phyloP scores from a whole-genome alignment of 2,888 invertebrate genomes.

The Chymomyza caudatula region DNA sequence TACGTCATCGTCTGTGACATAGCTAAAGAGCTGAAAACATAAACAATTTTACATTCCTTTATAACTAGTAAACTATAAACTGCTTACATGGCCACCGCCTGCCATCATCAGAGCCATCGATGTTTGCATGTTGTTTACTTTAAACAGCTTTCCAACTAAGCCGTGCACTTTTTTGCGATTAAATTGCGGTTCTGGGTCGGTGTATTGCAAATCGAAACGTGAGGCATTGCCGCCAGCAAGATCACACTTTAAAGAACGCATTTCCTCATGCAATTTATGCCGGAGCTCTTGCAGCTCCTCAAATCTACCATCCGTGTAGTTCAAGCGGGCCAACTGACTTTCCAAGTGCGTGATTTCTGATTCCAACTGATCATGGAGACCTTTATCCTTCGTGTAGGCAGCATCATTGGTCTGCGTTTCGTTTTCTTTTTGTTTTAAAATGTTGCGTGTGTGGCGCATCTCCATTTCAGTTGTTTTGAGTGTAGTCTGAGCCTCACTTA shows the following conservation, averaged over 20 bases:
- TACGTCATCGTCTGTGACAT: constrained; percentile 91
- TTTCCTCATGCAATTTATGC: constrained; percentile 80
- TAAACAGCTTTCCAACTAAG: constrained; percentile 88
- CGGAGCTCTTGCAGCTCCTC: constrained; percentile 80
- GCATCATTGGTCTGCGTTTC: constrained; percentile 84
- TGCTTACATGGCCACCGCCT: constrained; percentile 88
- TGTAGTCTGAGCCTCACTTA: constrained; percentile 87
- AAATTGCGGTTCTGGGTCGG: constrained; percentile 87
- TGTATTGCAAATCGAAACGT: constrained; percentile 83
- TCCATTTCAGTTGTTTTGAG: constrained; percentile 88
- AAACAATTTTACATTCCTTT: not conserved
- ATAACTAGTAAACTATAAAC: not conserved
- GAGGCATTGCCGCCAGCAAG: constrained; percentile 71
- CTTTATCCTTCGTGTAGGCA: constrained; percentile 84
- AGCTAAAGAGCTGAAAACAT: constrained; percentile 87
- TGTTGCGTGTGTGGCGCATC: constrained; percentile 81
- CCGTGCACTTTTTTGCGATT: constrained; percentile 85
- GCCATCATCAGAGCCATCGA: constrained; percentile 91
- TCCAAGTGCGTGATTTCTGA: constrained; percentile 80
- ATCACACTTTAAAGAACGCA: constrained; percentile 78
- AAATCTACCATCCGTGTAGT: constrained; percentile 82
- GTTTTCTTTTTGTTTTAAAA: constrained; percentile 83
- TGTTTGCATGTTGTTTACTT: constrained; percentile 83
- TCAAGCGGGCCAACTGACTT: constrained; percentile 78
- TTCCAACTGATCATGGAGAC: constrained; percentile 80